Evolutionary conservation across 2,888 invertebrate genomes (phyloP).

Genomic region (Sabellastarte sp.): DNA sequence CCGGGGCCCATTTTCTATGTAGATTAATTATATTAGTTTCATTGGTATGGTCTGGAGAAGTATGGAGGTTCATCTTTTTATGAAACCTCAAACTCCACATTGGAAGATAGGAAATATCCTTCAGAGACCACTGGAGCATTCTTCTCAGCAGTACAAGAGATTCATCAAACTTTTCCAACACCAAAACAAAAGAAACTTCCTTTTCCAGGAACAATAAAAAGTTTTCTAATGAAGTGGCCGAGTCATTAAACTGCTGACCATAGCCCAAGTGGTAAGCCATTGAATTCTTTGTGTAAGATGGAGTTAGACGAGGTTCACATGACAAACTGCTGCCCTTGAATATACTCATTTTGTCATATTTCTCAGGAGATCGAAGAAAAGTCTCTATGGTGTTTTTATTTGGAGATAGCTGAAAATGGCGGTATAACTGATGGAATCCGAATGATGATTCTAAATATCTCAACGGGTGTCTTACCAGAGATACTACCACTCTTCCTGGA

Average conservation of each 20-base stretch:
- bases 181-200: neutral
- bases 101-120: neutral
- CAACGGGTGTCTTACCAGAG: neutral
- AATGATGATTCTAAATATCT: neutral
- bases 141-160: neutral
- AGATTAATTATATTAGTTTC: no score
- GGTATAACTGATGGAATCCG: neutral
- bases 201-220: no score
- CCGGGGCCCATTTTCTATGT: neutral
- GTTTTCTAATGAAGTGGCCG: no score
- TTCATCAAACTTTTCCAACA: slow-evolving; percentile 1
- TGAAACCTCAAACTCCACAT: neutral
- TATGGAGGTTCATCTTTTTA: neutral
- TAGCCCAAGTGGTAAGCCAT: slow-evolving; percentile 2
- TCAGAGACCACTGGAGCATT: neutral
- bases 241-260: neutral
- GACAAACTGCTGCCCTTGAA: neutral
- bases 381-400: neutral
- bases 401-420: neutral
- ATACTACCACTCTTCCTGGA: neutral
- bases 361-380: neutral
- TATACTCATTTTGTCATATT: neutral
- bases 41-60: neutral
- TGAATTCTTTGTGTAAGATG: neutral
- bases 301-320: neutral